These are phyloP conservation scores for Cichlasoma orientale DNA, from an alignment of 2,797 vertebrate genomes.

Conservation along the genomic window DNA sequence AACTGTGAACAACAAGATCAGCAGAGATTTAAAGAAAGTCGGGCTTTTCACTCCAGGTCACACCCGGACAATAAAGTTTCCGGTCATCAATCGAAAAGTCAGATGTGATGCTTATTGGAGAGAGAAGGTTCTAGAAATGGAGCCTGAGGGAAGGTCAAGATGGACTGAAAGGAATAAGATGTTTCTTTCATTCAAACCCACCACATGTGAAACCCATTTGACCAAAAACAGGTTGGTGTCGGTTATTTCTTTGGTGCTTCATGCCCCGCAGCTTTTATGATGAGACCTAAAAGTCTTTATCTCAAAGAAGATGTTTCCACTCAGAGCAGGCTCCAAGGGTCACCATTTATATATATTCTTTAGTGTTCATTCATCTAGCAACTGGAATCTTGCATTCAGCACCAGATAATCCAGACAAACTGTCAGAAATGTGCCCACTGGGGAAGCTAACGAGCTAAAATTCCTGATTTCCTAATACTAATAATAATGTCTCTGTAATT, in stretches of 20 bases:
- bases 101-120: neutral
- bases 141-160: slow-evolving; percentile 35
- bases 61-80: neutral
- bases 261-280: neutral
- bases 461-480: neutral
- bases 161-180: neutral
- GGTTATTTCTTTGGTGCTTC: neutral
- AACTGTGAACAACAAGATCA: slow-evolving; percentile 39
- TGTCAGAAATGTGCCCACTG: neutral
- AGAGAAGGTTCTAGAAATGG: neutral
- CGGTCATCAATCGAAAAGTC: neutral
- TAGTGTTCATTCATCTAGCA: neutral
- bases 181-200: neutral
- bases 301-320: neutral
- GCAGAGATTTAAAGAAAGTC: slow-evolving; percentile 11
- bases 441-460: neutral
- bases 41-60: slow-evolving; percentile 4
- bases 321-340: neutral
- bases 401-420: neutral
- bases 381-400: neutral
- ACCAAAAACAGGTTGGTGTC: neutral
- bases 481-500: neutral
- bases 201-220: neutral
- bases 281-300: neutral
- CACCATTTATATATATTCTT: no score